A percentile compares a stretch with the other conserved stretches of the same genome.
Evolutionary conservation across 2,113 vertebrate genomes (phyloP).

Genomic region (Menura novaehollandiae): DNA sequence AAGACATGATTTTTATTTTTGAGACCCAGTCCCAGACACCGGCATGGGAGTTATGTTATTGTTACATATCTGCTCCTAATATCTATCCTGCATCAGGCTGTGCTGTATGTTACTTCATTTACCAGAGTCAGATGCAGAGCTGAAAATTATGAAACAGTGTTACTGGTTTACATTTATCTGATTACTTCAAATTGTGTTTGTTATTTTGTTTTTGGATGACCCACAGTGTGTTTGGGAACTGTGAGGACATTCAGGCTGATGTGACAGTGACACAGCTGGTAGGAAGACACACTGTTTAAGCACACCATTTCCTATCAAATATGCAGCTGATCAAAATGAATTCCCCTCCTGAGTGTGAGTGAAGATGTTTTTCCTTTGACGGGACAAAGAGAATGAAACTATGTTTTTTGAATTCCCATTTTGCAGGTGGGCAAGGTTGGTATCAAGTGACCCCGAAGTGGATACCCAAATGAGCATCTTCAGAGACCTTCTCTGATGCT

Average conservation of each 20-base stretch:
- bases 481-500: not conserved
- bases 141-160: not conserved
- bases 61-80: not conserved
- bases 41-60: not conserved
- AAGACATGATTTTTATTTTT: not conserved
- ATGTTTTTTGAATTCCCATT: not conserved
- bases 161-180: not conserved
- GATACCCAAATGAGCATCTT: rapidly evolving
- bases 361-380: not conserved
- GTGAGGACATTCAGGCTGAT: not conserved
- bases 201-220: not conserved
- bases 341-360: not conserved
- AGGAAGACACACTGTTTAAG: not conserved
- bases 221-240: rapidly evolving
- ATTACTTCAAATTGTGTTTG: not conserved
- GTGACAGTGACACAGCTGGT: not conserved
- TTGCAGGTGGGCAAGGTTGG: rapidly evolving
- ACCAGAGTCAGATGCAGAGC: not conserved
- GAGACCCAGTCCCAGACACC: not conserved
- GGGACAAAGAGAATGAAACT: not conserved
- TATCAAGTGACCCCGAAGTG: not conserved
- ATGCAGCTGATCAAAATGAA: not conserved
- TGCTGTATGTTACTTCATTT: not conserved
- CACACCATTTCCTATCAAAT: not conserved
- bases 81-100: not conserved